Percentiles rank a stretch among this genome's conserved stretches.
These are phyloP conservation scores for Drosophila ironensis DNA, from an alignment of 1,140 invertebrate species.

Conservation along the genomic window DNA sequence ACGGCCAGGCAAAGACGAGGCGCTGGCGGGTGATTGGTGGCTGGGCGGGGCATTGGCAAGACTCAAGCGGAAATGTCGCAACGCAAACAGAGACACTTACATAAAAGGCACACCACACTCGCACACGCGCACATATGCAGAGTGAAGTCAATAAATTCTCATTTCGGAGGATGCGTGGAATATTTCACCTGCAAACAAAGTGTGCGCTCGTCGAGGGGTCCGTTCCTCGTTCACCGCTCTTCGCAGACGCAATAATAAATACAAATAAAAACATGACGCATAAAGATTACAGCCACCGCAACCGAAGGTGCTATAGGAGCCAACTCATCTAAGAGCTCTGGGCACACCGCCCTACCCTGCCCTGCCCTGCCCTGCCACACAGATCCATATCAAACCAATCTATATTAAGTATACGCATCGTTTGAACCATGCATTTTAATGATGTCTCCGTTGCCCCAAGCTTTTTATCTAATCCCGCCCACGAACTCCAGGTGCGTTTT, in stretches of 20 bases:
- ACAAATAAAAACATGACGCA: slow-evolving; percentile 77
- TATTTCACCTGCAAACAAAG: slow-evolving; percentile 73
- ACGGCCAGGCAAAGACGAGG: neutral
- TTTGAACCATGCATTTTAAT: slow-evolving; percentile 80
- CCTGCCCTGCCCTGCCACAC: neutral
- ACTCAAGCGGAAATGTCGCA: slow-evolving; percentile 30
- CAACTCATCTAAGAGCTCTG: slow-evolving; percentile 24
- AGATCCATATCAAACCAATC: slow-evolving; percentile 41
- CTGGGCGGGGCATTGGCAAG: slow-evolving; percentile 8
- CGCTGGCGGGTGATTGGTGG: neutral
- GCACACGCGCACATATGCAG: slow-evolving; percentile 13
- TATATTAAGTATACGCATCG: slow-evolving; percentile 76
- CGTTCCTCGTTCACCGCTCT: slow-evolving; percentile 8
- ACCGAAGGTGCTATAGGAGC: slow-evolving; percentile 21
- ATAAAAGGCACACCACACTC: slow-evolving; percentile 23
- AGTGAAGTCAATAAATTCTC: slow-evolving; percentile 75
- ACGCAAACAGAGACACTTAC: slow-evolving; percentile 52
- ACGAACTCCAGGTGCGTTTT: slow-evolving; percentile 3
- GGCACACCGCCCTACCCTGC: too few species aligned
- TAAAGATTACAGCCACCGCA: slow-evolving; percentile 67
- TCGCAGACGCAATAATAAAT: slow-evolving; percentile 69
- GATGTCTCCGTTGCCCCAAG: slow-evolving; percentile 53
- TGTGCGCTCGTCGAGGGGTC: slow-evolving; percentile 24
- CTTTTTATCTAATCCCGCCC: slow-evolving; percentile 32
- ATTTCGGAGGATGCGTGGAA: slow-evolving; percentile 59